These are phyloP conservation scores for Takifugu flavidus DNA, from an alignment of 2,113 vertebrate genomes.

Conservation along the genomic window DNA sequence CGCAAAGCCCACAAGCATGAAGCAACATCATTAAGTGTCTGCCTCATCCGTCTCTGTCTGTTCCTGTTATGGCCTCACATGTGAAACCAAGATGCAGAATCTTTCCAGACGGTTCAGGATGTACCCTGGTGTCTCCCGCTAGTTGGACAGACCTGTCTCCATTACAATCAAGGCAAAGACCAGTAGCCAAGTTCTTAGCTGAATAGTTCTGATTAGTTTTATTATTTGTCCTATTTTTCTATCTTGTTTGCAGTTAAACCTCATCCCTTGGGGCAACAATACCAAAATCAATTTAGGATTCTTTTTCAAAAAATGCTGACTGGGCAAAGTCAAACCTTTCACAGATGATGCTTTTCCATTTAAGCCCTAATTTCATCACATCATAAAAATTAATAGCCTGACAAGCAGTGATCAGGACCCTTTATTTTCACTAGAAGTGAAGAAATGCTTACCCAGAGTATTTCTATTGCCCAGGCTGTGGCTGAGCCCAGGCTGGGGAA, in stretches of 20 bases:
- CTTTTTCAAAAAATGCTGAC: constrained; percentile 4
- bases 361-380: constrained; percentile 24
- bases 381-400: constrained; percentile 29
- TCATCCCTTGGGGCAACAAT: too few species aligned
- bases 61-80: neutral
- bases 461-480: constrained; percentile 57
- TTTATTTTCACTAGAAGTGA: constrained; percentile 43
- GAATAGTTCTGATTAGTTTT: too few species aligned
- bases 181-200: too few species aligned
- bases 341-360: constrained; percentile 20
- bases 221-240: too few species aligned
- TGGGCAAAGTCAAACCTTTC: constrained; percentile 7
- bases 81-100: neutral
- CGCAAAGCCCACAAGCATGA: neutral
- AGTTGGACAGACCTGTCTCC: too few species aligned
- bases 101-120: too few species aligned
- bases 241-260: too few species aligned
- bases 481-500: constrained; percentile 43
- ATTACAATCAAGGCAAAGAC: too few species aligned
- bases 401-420: constrained; percentile 32
- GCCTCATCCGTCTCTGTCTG: neutral
- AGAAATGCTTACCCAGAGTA: constrained; percentile 61
- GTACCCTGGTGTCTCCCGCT: too few species aligned
- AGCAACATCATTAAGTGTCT: neutral
- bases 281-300: too few species aligned